phyloP scores from a whole-genome alignment of 2,797 vertebrate genomes.

The Menidia menidia region DNA sequence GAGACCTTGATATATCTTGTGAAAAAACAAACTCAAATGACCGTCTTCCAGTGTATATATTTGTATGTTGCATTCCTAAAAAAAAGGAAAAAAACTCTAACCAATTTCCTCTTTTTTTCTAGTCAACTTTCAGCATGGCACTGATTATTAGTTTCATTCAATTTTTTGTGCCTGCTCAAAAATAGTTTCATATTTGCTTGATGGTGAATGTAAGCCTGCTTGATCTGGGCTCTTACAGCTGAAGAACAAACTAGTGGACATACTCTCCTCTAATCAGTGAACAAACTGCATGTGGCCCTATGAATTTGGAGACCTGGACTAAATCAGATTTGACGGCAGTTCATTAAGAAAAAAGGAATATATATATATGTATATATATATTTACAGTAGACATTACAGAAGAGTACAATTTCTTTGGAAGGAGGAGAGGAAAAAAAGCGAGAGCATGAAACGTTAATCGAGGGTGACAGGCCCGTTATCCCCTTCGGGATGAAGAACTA shows the following conservation, averaged over 20 bases:
- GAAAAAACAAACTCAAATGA: neutral
- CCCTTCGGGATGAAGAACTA: slow-evolving; percentile 18
- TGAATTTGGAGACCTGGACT: too few relatives aligned
- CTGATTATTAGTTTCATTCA: too few relatives aligned
- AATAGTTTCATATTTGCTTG: too few relatives aligned
- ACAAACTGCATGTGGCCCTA: too few relatives aligned
- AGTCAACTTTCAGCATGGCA: too few relatives aligned
- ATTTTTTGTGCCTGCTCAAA: too few relatives aligned
- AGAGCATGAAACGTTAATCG: slow-evolving; percentile 10
- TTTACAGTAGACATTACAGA: neutral
- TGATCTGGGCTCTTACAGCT: too few relatives aligned
- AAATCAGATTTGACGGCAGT: neutral
- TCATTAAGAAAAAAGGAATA: neutral
- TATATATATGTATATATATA: too few relatives aligned
- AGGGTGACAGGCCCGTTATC: slow-evolving; percentile 11
- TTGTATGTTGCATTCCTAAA: neutral
- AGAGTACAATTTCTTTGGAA: slow-evolving; percentile 12
- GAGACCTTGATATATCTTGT: too few relatives aligned
- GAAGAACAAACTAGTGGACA: too few relatives aligned
- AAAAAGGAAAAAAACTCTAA: neutral
- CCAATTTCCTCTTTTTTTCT: neutral
- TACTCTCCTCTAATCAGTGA: too few relatives aligned
- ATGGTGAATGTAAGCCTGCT: too few relatives aligned
- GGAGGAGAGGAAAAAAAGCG: slow-evolving; percentile 12
- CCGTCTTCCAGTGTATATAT: neutral